phyloP scores from a whole-genome alignment of 2,113 vertebrate species.

The Ginglymostoma cirratum region DNA sequence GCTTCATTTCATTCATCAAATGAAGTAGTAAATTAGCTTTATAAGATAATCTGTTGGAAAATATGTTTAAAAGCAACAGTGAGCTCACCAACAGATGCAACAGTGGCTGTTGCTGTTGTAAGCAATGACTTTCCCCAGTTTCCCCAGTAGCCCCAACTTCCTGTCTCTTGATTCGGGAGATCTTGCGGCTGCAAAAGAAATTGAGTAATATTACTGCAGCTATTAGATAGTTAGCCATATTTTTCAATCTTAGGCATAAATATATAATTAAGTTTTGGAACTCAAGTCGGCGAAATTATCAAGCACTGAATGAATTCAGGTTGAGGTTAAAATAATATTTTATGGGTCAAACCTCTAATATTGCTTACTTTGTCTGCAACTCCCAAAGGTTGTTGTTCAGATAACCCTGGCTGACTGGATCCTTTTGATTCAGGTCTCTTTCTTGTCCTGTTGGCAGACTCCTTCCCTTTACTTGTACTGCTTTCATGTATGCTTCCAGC shows the following conservation, averaged over 20 bases:
- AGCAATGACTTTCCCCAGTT: slow-evolving; percentile 91
- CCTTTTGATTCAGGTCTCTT: slow-evolving; percentile 70
- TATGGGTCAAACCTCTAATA: background rate
- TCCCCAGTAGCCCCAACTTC: slow-evolving; percentile 89
- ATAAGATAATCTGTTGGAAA: background rate
- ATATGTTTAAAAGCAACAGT: background rate
- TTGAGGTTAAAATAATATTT: background rate
- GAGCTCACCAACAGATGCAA: slow-evolving; percentile 84
- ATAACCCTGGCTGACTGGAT: slow-evolving; percentile 43
- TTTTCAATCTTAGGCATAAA: slow-evolving; percentile 8
- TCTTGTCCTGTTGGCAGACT: slow-evolving; percentile 59
- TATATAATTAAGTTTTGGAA: background rate
- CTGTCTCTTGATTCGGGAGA: slow-evolving; percentile 38
- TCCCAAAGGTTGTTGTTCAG: slow-evolving; percentile 42
- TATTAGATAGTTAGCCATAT: slow-evolving; percentile 54
- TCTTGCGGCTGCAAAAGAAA: background rate
- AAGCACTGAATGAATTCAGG: background rate
- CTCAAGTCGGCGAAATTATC: slow-evolving; percentile 38
- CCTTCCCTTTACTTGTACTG: slow-evolving; percentile 42
- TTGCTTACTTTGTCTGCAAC: slow-evolving; percentile 34
- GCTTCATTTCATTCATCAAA: background rate
- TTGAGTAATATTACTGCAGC: slow-evolving; percentile 45
- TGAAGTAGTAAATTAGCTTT: background rate
- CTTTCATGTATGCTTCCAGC: slow-evolving; percentile 40
- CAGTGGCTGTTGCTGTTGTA: slow-evolving; percentile 85